Percentiles rank a stretch among this genome's conserved stretches.
Evolutionary conservation across 92 coral and sea anemone species (phyloP).

Genomic region (Porites evermanni): DNA sequence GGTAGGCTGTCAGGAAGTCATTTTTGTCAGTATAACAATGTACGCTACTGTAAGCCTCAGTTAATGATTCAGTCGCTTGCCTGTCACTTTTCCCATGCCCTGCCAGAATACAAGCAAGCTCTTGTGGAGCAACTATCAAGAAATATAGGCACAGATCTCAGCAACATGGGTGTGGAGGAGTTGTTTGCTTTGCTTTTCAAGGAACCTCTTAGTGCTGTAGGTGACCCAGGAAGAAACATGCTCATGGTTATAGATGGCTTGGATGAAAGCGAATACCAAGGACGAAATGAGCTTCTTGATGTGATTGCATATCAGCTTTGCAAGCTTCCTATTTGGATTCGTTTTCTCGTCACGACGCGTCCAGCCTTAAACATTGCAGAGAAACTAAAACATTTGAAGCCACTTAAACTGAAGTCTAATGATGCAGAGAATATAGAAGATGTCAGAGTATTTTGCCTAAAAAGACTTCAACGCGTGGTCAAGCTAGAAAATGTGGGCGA

Average conservation of each 20-base stretch:
- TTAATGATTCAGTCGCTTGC: slow-evolving; percentile 72
- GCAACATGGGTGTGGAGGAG: slow-evolving; percentile 36
- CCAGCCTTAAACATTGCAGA: slow-evolving; percentile 45
- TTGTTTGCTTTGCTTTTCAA: slow-evolving; percentile 58
- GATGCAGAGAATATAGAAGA: slow-evolving; percentile 52
- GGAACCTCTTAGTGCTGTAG: slow-evolving; percentile 56
- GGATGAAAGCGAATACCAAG: slow-evolving; percentile 64
- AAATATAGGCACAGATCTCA: slow-evolving; percentile 26
- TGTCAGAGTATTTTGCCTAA: not conserved
- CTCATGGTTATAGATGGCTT: slow-evolving; percentile 69
- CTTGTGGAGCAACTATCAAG: slow-evolving; percentile 54
- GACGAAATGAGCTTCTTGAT: slow-evolving; percentile 50
- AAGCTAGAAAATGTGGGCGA: not conserved
- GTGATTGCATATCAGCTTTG: slow-evolving; percentile 50
- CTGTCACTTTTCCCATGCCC: slow-evolving; percentile 40
- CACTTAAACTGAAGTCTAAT: slow-evolving; percentile 26
- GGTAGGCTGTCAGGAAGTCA: slow-evolving; percentile 59
- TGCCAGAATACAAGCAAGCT: slow-evolving; percentile 56
- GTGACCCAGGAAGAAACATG: slow-evolving; percentile 46
- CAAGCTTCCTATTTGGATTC: slow-evolving; percentile 60
- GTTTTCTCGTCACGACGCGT: slow-evolving; percentile 64
- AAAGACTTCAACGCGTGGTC: slow-evolving; percentile 8
- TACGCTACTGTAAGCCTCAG: slow-evolving; percentile 46
- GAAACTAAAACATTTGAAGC: slow-evolving; percentile 21
- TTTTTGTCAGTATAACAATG: slow-evolving; percentile 58